Conservation (phyloP, 2,797 vertebrate species). For the Pagetopsis macropterus region DNA sequence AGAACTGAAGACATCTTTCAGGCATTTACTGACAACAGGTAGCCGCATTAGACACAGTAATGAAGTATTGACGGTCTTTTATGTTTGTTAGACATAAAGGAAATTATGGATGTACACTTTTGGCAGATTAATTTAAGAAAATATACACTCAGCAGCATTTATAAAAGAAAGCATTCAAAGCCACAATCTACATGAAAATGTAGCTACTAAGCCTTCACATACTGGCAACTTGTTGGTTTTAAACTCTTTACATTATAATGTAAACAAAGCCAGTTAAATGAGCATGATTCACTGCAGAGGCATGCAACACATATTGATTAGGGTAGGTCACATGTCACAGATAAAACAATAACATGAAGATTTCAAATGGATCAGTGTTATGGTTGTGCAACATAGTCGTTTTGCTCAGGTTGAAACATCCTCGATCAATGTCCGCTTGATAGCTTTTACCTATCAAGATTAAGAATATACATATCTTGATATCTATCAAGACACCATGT, state of each 20-base stretch:
- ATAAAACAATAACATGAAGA: background rate
- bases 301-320: background rate
- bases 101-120: background rate
- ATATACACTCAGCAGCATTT: background rate
- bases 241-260: background rate
- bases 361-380: background rate
- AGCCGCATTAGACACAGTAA: background rate
- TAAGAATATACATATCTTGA: too few relatives aligned
- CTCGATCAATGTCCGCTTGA: background rate
- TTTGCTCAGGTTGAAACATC: background rate
- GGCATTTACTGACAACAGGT: background rate
- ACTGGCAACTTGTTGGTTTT: background rate
- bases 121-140: background rate
- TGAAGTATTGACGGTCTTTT: background rate
- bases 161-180: background rate
- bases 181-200: background rate
- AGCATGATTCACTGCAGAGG: background rate
- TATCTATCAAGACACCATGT: background rate
- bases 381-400: background rate
- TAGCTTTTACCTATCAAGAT: too few relatives aligned
- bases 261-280: background rate
- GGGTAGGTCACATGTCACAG: background rate
- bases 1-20: slow-evolving; percentile 24
- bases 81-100: background rate
- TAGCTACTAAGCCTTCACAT: background rate